Evolutionary conservation across 2,113 vertebrate genomes (phyloP).

Genomic region (Paramisgurnus dabryanus): DNA sequence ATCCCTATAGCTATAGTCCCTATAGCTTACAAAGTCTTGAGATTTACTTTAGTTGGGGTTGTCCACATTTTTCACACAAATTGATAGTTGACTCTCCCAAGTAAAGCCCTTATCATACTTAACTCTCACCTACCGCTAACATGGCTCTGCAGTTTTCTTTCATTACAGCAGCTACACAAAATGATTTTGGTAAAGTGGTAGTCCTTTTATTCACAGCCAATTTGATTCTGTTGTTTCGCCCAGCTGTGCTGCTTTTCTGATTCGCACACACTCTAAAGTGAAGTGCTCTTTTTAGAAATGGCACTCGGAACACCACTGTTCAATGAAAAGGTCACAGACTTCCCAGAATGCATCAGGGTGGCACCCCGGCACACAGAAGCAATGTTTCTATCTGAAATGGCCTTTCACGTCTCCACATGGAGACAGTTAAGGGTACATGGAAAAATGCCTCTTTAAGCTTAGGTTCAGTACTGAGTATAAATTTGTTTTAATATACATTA

Average conservation of each 20-base stretch:
- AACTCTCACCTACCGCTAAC: neutral
- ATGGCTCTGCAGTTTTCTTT: neutral
- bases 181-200: neutral
- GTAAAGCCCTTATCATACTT: too few relatives aligned
- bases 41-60: neutral
- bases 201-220: neutral
- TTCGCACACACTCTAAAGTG: slow-evolving; percentile 13
- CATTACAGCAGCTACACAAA: neutral
- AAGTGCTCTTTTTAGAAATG: slow-evolving; percentile 47
- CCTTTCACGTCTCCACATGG: slow-evolving; percentile 34
- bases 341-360: slow-evolving; percentile 40
- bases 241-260: slow-evolving; percentile 5
- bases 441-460: neutral
- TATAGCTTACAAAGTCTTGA: neutral
- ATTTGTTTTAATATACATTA: too few relatives aligned
- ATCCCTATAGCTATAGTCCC: too few relatives aligned
- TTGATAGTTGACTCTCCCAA: too few relatives aligned
- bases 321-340: slow-evolving; percentile 48
- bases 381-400: slow-evolving; percentile 5
- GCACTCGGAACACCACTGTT: slow-evolving; percentile 38
- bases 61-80: neutral
- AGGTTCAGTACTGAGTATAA: too few relatives aligned
- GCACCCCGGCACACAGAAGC: slow-evolving; percentile 21
- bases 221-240: slow-evolving; percentile 14
- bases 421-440: slow-evolving; percentile 18